Evolutionary conservation across 2,113 vertebrate species (phyloP).

Genomic region (Spea bombifrons): DNA sequence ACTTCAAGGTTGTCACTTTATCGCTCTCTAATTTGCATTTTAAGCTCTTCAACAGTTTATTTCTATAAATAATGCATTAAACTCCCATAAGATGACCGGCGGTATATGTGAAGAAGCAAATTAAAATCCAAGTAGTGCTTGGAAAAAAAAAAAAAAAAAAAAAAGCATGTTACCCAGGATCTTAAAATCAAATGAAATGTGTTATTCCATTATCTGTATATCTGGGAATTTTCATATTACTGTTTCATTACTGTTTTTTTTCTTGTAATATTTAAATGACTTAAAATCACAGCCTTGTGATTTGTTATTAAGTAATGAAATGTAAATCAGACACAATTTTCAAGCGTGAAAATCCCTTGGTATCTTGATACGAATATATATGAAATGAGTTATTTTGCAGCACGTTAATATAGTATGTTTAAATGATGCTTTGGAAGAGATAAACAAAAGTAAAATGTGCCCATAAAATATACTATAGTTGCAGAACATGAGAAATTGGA

Average conservation of each 20-base stretch:
- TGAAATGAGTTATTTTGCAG: background rate
- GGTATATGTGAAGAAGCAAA: background rate
- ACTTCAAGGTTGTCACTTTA: background rate
- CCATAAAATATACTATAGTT: no score
- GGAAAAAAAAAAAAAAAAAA: background rate
- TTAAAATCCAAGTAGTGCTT: background rate
- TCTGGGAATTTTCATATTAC: background rate
- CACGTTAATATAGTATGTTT: no score
- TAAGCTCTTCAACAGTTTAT: background rate
- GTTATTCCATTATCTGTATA: background rate
- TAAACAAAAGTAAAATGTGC: no score
- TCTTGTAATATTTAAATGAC: background rate
- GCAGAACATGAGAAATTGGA: no score
- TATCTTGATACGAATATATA: background rate
- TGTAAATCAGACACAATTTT: background rate
- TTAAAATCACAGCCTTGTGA: background rate
- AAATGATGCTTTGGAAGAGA: no score
- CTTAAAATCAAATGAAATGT: background rate
- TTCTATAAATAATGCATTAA: slow-evolving; percentile 2
- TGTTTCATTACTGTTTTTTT: background rate
- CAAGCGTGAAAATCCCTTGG: background rate
- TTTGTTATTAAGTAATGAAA: background rate
- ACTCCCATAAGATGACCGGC: background rate
- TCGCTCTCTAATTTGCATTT: background rate
- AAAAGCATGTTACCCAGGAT: background rate